Conservation (phyloP, 2,113 vertebrate species). For the Corythoichthys intestinalis region DNA sequence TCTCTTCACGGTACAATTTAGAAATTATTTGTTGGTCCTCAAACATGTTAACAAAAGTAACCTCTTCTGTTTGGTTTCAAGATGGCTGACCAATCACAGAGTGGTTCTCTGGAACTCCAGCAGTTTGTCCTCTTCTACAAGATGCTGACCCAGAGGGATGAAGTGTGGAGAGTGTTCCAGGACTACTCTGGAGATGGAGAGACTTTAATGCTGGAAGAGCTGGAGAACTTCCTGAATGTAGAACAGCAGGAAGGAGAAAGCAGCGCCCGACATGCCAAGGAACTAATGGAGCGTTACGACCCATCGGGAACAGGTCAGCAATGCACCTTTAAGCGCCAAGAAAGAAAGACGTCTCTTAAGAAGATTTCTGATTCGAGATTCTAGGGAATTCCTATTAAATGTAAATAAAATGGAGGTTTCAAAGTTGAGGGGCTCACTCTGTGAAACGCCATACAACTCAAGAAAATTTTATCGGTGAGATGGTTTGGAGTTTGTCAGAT, state of each 20-base stretch:
- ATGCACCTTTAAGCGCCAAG: neutral
- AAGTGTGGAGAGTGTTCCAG: slow-evolving; percentile 84
- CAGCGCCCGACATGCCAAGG: slow-evolving; percentile 74
- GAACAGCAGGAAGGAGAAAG: slow-evolving; percentile 79
- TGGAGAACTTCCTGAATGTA: slow-evolving; percentile 81
- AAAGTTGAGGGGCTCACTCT: too few species aligned
- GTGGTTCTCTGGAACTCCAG: slow-evolving; percentile 80
- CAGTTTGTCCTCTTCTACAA: slow-evolving; percentile 94
- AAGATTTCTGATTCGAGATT: too few species aligned
- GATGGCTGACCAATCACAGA: slow-evolving; percentile 83
- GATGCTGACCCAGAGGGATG: slow-evolving; percentile 84
- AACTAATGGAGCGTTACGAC: slow-evolving; percentile 82
- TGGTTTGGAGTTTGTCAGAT: too few species aligned
- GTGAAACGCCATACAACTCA: too few species aligned
- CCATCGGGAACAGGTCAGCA: slow-evolving; percentile 82
- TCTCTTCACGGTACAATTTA: slow-evolving; percentile 80
- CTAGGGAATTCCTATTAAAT: too few species aligned
- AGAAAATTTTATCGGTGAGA: too few species aligned
- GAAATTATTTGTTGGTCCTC: neutral
- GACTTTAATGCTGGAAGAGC: slow-evolving; percentile 81
- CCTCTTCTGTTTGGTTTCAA: slow-evolving; percentile 45
- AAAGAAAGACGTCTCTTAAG: too few species aligned
- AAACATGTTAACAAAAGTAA: neutral
- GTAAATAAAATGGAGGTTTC: too few species aligned
- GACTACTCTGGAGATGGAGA: slow-evolving; percentile 84